Percentiles rank a stretch among this genome's conserved stretches.
These are phyloP conservation scores for Drosophila persimilis DNA, from an alignment of 1,140 invertebrate genomes.

Conservation along the genomic window DNA sequence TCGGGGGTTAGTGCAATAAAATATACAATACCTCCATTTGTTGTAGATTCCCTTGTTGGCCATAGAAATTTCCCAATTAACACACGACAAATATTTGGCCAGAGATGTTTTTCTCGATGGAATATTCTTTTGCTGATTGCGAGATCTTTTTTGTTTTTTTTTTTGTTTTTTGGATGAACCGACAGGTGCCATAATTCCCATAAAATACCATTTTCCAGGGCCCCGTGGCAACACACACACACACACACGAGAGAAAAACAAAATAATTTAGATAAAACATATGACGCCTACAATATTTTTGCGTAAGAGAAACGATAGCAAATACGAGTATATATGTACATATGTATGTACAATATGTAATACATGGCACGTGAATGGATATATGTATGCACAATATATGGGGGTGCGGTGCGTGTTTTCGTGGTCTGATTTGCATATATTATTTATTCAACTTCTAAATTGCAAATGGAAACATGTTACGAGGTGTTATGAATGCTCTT, in stretches of 20 bases:
- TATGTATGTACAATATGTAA: not conserved
- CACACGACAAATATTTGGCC: constrained; percentile 39
- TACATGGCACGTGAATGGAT: not conserved
- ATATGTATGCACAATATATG: constrained; percentile 1
- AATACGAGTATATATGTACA: not conserved
- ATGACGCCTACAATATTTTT: constrained; percentile 67
- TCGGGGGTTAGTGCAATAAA: constrained; percentile 31
- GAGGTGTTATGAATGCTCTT: constrained; percentile 38
- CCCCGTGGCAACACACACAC: constrained; percentile 1
- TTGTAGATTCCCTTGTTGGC: constrained; percentile 1
- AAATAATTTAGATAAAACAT: constrained; percentile 59
- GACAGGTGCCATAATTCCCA: constrained; percentile 62
- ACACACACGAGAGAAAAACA: constrained; percentile 35
- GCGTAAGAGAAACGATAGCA: constrained; percentile 34
- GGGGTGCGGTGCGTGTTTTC: constrained; percentile 11
- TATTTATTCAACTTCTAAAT: constrained; percentile 70
- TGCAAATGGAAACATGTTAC: constrained; percentile 57
- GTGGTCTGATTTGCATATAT: constrained; percentile 63
- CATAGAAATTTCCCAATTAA: constrained; percentile 64
- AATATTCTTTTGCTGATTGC: constrained; percentile 4
- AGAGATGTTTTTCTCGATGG: constrained; percentile 4
- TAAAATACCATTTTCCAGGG: constrained; percentile 11
- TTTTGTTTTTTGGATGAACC: not conserved
- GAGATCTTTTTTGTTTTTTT: not conserved
- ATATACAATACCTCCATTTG: not conserved